Percentiles rank a stretch among this genome's conserved stretches.
Conservation (phyloP, 2,888 invertebrate genomes). For the Microctonus brassicae region DNA sequence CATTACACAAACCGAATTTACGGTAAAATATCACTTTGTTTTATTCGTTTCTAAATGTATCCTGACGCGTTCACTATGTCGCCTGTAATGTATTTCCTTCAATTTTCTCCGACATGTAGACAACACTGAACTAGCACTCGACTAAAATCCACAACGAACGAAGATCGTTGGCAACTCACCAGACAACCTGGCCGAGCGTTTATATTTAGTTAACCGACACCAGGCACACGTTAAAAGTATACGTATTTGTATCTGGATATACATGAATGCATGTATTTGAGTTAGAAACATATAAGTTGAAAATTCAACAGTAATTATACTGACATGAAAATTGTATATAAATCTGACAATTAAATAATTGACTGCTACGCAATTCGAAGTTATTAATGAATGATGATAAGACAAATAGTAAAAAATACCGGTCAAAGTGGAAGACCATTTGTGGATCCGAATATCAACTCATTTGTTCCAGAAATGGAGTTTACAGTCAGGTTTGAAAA, state of each 20-base stretch:
- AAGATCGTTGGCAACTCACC: constrained; percentile 58
- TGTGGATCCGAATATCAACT: no score
- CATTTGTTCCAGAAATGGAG: no score
- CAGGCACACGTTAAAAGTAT: constrained; percentile 20
- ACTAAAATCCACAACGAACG: constrained; percentile 42
- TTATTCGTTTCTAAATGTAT: not conserved
- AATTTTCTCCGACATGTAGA: constrained; percentile 43
- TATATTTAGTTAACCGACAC: constrained; percentile 45
- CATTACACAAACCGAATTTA: not conserved
- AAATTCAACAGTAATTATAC: not conserved
- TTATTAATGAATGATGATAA: not conserved
- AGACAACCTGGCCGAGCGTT: constrained; percentile 59
- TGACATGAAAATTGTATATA: not conserved
- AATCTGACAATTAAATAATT: not conserved
- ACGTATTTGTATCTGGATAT: no score
- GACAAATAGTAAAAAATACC: no score
- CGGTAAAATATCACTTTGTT: not conserved
- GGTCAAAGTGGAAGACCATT: no score
- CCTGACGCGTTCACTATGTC: not conserved
- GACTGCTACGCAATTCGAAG: not conserved
- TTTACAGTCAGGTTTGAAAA: no score
- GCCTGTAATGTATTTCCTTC: constrained; percentile 38
- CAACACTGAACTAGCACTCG: constrained; percentile 41
- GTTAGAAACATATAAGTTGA: not conserved
- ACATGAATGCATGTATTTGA: not conserved